A percentile compares a stretch with the other conserved stretches of the same genome.
These are phyloP conservation scores for Plecotus auritus DNA, from an alignment of 2,113 vertebrate genomes.

Conservation along the genomic window DNA sequence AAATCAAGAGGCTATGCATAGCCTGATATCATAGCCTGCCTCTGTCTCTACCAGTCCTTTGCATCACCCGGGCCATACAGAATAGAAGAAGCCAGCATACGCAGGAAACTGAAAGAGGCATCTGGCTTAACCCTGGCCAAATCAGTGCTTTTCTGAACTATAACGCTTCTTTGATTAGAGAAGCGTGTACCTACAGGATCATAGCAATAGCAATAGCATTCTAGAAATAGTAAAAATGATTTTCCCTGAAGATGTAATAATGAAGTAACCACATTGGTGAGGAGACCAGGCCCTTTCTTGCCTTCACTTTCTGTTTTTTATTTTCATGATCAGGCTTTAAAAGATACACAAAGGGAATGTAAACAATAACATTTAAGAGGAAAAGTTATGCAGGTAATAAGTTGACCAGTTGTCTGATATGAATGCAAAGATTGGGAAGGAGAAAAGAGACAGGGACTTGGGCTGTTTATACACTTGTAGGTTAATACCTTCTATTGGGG, in stretches of 20 bases:
- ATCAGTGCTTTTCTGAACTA: not conserved
- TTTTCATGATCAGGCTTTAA: not conserved
- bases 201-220: not conserved
- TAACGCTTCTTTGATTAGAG: not conserved
- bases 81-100: not conserved
- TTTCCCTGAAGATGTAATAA: not conserved
- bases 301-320: not conserved
- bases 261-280: not conserved
- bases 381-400: not conserved
- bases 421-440: not conserved
- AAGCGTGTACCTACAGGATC: not conserved
- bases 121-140: not conserved
- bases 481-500: not conserved
- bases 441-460: not conserved
- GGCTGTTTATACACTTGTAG: not conserved
- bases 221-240: not conserved
- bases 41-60: not conserved
- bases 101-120: not conserved
- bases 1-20: too few species aligned
- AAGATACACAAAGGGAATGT: not conserved
- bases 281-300: not conserved
- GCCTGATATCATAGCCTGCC: not conserved
- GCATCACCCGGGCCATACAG: not conserved
- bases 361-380: not conserved
- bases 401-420: not conserved